Conservation (phyloP, 2,797 vertebrate genomes). For the Sebastes miniatus region DNA sequence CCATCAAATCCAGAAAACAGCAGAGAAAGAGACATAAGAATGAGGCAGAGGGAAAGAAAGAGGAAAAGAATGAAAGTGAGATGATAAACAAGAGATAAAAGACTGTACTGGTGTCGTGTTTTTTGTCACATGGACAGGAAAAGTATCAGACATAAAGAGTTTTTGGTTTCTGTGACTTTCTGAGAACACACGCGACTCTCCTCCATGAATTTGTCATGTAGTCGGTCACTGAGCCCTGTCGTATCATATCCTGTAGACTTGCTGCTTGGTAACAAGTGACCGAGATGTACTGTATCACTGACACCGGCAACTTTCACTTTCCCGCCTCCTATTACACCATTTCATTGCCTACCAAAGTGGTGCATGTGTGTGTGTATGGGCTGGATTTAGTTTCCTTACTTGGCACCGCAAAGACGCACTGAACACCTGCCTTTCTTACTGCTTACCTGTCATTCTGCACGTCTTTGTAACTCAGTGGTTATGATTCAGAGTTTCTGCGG, state of each 20-base stretch:
- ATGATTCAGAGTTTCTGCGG: neutral
- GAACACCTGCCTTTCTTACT: slow-evolving; percentile 38
- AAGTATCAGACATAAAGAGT: neutral
- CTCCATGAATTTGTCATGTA: slow-evolving; percentile 63
- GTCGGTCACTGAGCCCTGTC: slow-evolving; percentile 39
- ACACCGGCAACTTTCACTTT: slow-evolving; percentile 67
- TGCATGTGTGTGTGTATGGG: slow-evolving; percentile 21
- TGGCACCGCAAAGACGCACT: slow-evolving; percentile 27
- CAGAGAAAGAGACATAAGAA: neutral
- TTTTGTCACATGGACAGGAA: neutral
- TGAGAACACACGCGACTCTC: neutral
- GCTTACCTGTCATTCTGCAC: neutral
- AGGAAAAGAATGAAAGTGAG: neutral
- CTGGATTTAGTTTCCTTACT: slow-evolving; percentile 66
- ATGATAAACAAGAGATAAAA: neutral
- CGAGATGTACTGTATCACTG: slow-evolving; percentile 64
- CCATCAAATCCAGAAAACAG: neutral
- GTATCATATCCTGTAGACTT: slow-evolving; percentile 40
- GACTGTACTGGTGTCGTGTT: neutral
- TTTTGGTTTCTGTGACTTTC: neutral
- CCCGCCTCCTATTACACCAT: slow-evolving; percentile 68
- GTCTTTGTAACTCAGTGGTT: neutral
- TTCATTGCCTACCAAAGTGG: slow-evolving; percentile 35
- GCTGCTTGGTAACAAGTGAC: slow-evolving; percentile 53
- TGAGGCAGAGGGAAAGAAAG: neutral